Percentiles rank a stretch among this genome's conserved stretches.
Evolutionary conservation across 2,888 invertebrate species (phyloP).

Genomic region (Blastobasis adustella): DNA sequence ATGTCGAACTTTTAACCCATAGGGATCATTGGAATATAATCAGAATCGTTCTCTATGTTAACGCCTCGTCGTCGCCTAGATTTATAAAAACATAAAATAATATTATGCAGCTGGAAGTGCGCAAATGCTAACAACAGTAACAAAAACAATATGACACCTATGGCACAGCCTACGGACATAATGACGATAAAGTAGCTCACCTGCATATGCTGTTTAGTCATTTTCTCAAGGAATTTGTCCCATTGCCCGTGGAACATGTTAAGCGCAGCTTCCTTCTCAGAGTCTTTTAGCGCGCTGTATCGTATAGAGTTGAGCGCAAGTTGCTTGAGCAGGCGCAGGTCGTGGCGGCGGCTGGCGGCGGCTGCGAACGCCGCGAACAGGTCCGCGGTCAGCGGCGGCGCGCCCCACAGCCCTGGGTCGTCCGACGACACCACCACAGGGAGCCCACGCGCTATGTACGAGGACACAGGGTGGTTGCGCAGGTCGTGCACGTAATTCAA

Average conservation of each 20-base stretch:
- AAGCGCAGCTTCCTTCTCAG: slow-evolving; percentile 64
- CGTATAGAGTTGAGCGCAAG: slow-evolving; percentile 83
- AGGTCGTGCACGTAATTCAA: slow-evolving; percentile 80
- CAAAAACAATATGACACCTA: too few relatives aligned
- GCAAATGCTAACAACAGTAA: too few relatives aligned
- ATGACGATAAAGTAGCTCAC: too few relatives aligned
- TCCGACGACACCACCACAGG: slow-evolving; percentile 86
- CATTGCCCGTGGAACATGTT: slow-evolving; percentile 72
- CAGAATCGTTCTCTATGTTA: too few relatives aligned
- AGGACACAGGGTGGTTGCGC: slow-evolving; percentile 83
- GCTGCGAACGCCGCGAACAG: slow-evolving; percentile 86
- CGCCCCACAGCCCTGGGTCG: slow-evolving; percentile 86
- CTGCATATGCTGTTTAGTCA: too few relatives aligned
- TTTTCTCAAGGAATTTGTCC: slow-evolving; percentile 32
- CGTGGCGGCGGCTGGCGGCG: slow-evolving; percentile 79
- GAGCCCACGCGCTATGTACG: slow-evolving; percentile 77
- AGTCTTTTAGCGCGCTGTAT: slow-evolving; percentile 76
- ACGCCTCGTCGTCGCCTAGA: too few relatives aligned
- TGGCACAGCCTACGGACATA: too few relatives aligned
- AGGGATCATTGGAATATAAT: too few relatives aligned
- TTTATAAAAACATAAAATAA: too few relatives aligned
- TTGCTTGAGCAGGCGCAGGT: slow-evolving; percentile 81
- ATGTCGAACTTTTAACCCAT: too few relatives aligned
- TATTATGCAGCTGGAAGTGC: too few relatives aligned
- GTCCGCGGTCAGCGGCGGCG: slow-evolving; percentile 82